A percentile compares a stretch with the other conserved stretches of the same genome.
These are phyloP conservation scores for Magallana ariakensis DNA, from an alignment of 1,140 invertebrate species.

Conservation along the genomic window DNA sequence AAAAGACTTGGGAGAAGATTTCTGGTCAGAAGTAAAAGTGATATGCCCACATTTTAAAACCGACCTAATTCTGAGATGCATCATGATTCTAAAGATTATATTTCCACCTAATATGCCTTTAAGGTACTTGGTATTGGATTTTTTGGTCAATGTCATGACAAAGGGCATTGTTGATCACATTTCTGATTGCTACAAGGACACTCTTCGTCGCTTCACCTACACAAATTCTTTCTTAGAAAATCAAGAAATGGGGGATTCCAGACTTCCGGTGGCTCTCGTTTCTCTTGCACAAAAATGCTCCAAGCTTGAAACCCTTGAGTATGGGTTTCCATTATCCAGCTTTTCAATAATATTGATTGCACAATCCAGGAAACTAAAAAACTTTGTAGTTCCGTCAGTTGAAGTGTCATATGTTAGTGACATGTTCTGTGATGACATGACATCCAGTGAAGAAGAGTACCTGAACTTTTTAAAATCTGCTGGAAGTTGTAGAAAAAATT, in stretches of 20 bases:
- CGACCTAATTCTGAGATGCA: conserved; percentile 59
- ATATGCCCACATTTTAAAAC: conserved; percentile 60
- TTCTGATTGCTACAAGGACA: conserved; percentile 53
- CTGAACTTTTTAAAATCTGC: conserved; percentile 53
- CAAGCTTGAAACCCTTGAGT: conserved; percentile 56
- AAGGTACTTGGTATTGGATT: conserved; percentile 59
- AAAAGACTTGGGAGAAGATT: conserved; percentile 55
- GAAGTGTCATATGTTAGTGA: conserved; percentile 66
- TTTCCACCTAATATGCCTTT: conserved; percentile 63
- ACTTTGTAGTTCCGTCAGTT: conserved; percentile 58
- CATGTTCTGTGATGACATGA: conserved; percentile 54
- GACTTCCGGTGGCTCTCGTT: conserved; percentile 60
- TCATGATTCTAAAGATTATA: conserved; percentile 65
- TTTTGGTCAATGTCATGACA: conserved; percentile 66
- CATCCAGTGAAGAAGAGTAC: conserved; percentile 43
- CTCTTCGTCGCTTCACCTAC: conserved; percentile 62
- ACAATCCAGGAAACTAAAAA: conserved; percentile 57
- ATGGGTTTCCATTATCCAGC: conserved; percentile 67
- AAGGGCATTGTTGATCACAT: conserved; percentile 66
- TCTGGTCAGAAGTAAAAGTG: conserved; percentile 60
- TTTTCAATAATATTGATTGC: conserved; percentile 61
- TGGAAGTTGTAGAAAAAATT: conserved; percentile 50
- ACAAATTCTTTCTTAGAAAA: conserved; percentile 65
- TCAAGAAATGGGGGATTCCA: conserved; percentile 62
- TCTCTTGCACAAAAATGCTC: conserved; percentile 57